Evolutionary conservation across 2,797 vertebrate species (phyloP).

Genomic region (Siniperca scherzeri): DNA sequence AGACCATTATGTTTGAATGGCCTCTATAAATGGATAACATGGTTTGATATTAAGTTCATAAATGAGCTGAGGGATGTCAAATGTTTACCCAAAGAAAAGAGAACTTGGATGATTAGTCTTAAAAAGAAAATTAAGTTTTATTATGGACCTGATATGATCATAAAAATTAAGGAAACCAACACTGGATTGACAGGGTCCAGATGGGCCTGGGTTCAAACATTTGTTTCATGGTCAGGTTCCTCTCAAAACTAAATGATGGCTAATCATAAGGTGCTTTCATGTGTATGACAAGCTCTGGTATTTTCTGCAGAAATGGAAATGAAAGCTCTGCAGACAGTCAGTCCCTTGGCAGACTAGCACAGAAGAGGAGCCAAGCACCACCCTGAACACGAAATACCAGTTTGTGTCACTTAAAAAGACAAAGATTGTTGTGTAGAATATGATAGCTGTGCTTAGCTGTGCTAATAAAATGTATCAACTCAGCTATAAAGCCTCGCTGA

Average conservation of each 20-base stretch:
- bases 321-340: constrained; percentile 31
- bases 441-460: background rate
- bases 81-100: background rate
- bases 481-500: background rate
- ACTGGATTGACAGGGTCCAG: background rate
- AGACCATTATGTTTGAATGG: constrained; percentile 7
- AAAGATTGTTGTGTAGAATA: background rate
- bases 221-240: background rate
- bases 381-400: background rate
- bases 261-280: constrained; percentile 9
- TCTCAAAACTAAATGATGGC: background rate
- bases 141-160: background rate
- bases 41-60: constrained; percentile 4
- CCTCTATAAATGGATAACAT: background rate
- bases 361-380: constrained; percentile 17
- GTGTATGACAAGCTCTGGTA: constrained; percentile 19
- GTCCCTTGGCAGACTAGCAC: constrained; percentile 13
- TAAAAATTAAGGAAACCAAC: background rate
- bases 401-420: background rate
- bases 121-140: background rate
- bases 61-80: background rate
- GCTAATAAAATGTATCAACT: background rate
- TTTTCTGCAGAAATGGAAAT: constrained; percentile 40
- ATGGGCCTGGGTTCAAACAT: background rate
- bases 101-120: background rate